phyloP scores from a whole-genome alignment of 2,113 vertebrate genomes.

The Cryptotis parvus region DNA sequence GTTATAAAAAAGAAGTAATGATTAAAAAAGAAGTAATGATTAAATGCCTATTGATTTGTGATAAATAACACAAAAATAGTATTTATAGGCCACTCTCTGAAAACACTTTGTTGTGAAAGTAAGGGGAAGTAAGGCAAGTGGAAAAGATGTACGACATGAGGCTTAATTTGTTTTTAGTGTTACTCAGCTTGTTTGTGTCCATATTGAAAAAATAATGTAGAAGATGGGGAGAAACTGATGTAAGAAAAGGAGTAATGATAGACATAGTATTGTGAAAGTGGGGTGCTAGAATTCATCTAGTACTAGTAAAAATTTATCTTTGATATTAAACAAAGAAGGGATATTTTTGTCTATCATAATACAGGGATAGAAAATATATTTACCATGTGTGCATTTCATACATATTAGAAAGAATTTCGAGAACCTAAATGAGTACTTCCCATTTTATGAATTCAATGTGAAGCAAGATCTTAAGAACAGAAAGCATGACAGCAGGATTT shows the following conservation, averaged over 20 bases:
- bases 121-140: not conserved
- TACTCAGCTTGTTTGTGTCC: not conserved
- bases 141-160: not conserved
- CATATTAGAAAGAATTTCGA: not conserved
- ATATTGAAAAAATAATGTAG: not conserved
- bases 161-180: not conserved
- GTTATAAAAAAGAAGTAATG: not conserved
- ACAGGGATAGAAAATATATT: not conserved
- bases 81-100: not conserved
- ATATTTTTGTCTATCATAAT: too few relatives aligned
- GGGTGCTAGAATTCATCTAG: not conserved
- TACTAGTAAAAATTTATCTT: not conserved
- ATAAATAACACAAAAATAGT: not conserved
- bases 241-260: not conserved
- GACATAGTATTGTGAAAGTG: not conserved
- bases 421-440: not conserved
- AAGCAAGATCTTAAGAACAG: not conserved
- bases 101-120: not conserved
- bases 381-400: too few relatives aligned
- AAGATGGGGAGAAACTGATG: not conserved
- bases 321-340: not conserved
- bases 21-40: slow-evolving; percentile 14
- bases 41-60: not conserved
- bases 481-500: not conserved
- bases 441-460: not conserved